Evolutionary conservation across 2,113 vertebrate species (phyloP), one percentile per base, ranked within the genome.

Genomic region (Actenoides lindsayi): DNA sequence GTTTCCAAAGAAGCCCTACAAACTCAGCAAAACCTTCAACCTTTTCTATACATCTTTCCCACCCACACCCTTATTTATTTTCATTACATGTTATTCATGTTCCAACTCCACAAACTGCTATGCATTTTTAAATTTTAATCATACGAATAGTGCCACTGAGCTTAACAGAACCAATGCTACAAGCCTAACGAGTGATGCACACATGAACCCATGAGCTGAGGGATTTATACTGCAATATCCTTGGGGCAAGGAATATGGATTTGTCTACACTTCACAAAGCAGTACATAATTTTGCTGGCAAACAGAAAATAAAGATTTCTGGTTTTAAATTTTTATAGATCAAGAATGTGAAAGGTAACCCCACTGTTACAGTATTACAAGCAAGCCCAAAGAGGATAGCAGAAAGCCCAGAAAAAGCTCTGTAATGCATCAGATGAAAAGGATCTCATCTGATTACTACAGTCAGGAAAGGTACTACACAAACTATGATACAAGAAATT

Each of bases 271-370:
- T 81, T 81, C 76, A 78, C 28, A 80, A 48, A 89, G 76, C 10
- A 92, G 69, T 42, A 90, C 19, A 13, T 14, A 50, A 51, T 89
- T 93, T 74, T 67, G 30, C 30, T 81, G 33, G 69, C 68, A 88
- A 96, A 86, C 59, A 88, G 71, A 41, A 95, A 95, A 90, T 71
- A 68, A 75, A 78, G 13, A 73, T 54, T 87, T 83, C 30, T 6
- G 24, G 10, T 93, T 89, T 67, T 16, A 86, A 87, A 60, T 83
- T 53, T 78, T 86, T 68, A 63, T 20, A 83, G 50, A 46, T 65
- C 39, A 27, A 30, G 16, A 83, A 76, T 4, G 13, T 17, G 39
- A 87, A 78, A 75, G 42, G 25, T 16, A 85, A 74, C 27, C 3
- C 56, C 44, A 42, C 50, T 0, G 1, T 16, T 57, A 63, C 10